Conservation (phyloP, 2,888 invertebrate species). For the Colostygia pectinataria region DNA sequence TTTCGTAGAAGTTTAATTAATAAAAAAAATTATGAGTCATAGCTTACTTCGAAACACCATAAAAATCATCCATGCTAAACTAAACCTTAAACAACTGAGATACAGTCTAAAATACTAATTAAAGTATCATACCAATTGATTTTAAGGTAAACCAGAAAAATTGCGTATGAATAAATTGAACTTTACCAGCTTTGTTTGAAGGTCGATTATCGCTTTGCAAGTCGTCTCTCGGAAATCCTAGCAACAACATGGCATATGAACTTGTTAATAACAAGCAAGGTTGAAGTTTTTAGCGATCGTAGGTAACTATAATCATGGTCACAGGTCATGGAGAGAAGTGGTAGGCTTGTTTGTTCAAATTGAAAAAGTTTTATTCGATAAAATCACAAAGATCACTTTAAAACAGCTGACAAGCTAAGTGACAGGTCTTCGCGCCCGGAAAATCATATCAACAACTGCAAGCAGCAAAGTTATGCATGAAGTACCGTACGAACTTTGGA, state of each 20-base stretch:
- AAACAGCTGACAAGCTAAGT: too few relatives aligned
- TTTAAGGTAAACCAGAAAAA: too few relatives aligned
- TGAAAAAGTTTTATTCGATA: too few relatives aligned
- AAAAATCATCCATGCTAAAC: background rate
- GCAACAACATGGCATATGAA: slow-evolving; percentile 9
- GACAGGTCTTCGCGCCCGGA: too few relatives aligned
- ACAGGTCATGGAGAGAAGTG: background rate
- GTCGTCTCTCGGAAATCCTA: background rate
- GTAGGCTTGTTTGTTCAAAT: too few relatives aligned
- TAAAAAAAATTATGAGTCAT: background rate
- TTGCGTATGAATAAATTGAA: background rate
- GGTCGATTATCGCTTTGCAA: background rate
- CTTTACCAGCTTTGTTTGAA: background rate
- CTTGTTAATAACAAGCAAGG: slow-evolving; percentile 7
- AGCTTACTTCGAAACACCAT: background rate
- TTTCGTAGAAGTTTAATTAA: background rate
- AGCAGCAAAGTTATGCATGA: too few relatives aligned
- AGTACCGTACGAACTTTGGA: too few relatives aligned
- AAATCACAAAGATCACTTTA: too few relatives aligned
- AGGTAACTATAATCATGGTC: background rate
- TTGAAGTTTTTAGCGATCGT: slow-evolving; percentile 1
- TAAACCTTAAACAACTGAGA: background rate
- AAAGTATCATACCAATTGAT: too few relatives aligned
- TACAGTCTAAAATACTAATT: too few relatives aligned
- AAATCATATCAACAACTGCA: too few relatives aligned